Evolutionary conservation across 2,113 vertebrate genomes (phyloP), one percentile per base, ranked within the genome.

Genomic region (Phasianus colchicus): DNA sequence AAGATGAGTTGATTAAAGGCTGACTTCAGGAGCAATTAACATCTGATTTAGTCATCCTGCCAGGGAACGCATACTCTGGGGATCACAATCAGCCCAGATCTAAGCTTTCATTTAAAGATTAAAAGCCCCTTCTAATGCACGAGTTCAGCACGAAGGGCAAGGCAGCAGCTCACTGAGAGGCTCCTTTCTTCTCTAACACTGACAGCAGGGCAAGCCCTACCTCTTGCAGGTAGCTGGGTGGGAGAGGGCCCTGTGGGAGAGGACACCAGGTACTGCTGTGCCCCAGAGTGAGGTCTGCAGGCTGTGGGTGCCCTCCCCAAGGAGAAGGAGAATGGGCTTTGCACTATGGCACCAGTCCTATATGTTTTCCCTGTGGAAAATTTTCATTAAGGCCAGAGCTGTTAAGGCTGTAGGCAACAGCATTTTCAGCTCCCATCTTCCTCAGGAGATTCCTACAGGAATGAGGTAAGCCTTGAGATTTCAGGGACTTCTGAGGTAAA

Each of bases 21-120:
- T 92, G 69, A 86, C 91, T 95, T 97, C 88, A 94, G 72, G 88
- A 95, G 86, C 93, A 95, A 91, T 97, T 95, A 96, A 82, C 86
- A 82, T 88, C 75, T 73, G 70, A 72, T 93, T 96, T 90, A 95
- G 85, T 94, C 86, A 90, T 91, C 66, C 75, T 95, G 88, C 94
- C 80, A 82, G 57, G 66, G 86, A 95, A 91, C 57, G 25, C 63
- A 20, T 71, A 88, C 88, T 91, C 88, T 55, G 80, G 94, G 83
- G 85, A 94, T 69, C 3, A 3, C 86, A 78, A 86, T 91, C 92
- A 78, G 83, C 71, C 85, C 38, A 7, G 77, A 90, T 90, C 76
- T 94, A 83, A 86, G 80, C 61, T 79, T 83, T 81, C 73, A 81
- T 58, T 91, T 91, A 65, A 78, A 91, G 93, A 93, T 81, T 93